Base-by-base conservation (phyloP, 2,888 invertebrate genomes). In the Ichneumoninae sp. region DNA sequence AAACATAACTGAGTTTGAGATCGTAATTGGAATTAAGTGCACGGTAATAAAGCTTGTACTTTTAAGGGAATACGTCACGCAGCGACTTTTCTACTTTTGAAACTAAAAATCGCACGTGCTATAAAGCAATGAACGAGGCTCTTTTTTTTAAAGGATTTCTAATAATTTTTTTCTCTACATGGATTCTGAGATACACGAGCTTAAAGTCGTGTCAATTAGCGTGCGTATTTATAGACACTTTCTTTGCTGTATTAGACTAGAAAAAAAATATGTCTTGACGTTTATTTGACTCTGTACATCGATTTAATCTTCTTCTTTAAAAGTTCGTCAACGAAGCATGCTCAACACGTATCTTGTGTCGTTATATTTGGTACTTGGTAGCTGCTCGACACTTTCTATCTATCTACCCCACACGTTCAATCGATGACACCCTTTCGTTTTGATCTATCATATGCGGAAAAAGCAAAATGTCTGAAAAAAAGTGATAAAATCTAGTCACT, bases 281-380 rank as follows among this genome's bases (percentile, higher is more conserved):
- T 13, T 63, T 33, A 63, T 22, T n/a, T 70, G 77, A 63, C 76
- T 66, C 57, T 81, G 83, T 74, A 83, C 52, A 70, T 75, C 33
- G 57, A 78, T 63, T 63, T 50, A 70, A 83, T 70, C 22, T 73
- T 22, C 26, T 57, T 22, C 19, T 26, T 63, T 16, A 22, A 80
- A 85, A 57, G 30, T 81, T 77, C 52, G 26, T 66, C 63, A 66
- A 76, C 78, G 68, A 79, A 69, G 86, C 87, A 87, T 87, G 88
- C 86, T 74, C 78, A 73, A 83, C n/a, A 73, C 19, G 26, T 65
- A 74, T 65, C 52, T 78, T 66, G 75, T 70, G 77, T 83, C 69
- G 65, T 81, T 81, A 81, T 87, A 76, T 86, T 89, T 57, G 86
- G 88, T 92, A 92, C 91, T 91, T 92, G 90, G 90, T 92, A 92